phyloP scores from a whole-genome alignment of 2,888 invertebrate genomes.

The Polymixis flavicincta region DNA sequence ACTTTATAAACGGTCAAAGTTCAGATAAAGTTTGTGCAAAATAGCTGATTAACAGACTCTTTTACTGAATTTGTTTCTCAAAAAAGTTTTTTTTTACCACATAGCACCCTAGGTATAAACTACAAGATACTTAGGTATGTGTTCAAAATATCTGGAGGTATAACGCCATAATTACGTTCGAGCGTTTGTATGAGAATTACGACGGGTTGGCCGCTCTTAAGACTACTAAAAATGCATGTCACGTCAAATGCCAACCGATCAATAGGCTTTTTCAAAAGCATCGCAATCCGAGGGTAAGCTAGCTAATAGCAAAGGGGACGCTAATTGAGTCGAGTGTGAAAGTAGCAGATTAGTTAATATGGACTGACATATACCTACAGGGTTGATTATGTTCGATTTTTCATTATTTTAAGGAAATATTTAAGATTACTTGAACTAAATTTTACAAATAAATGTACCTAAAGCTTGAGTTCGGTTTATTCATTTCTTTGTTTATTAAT shows the following conservation, averaged over 20 bases:
- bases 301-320: conserved; percentile 10
- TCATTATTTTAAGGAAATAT: not conserved
- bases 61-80: no score
- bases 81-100: no score
- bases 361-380: conserved; percentile 1
- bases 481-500: not conserved
- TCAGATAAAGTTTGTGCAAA: no score
- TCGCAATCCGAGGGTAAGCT: not conserved
- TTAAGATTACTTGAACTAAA: not conserved
- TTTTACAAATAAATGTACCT: no score
- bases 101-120: no score
- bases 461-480: not conserved
- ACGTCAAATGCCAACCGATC: conserved; percentile 9
- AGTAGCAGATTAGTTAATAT: conserved; percentile 16
- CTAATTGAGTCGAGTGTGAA: conserved; percentile 37
- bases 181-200: no score
- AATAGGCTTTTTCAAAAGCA: conserved; percentile 7
- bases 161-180: no score
- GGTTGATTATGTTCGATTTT: not conserved
- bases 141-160: no score
- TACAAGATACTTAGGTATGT: no score
- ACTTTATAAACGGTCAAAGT: no score
- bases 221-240: not conserved
- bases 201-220: no score
- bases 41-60: no score